Percentiles rank a stretch among this genome's conserved stretches.
These are phyloP conservation scores for Diceros bicornis DNA, from an alignment of 2,797 vertebrate genomes.

Conservation along the genomic window DNA sequence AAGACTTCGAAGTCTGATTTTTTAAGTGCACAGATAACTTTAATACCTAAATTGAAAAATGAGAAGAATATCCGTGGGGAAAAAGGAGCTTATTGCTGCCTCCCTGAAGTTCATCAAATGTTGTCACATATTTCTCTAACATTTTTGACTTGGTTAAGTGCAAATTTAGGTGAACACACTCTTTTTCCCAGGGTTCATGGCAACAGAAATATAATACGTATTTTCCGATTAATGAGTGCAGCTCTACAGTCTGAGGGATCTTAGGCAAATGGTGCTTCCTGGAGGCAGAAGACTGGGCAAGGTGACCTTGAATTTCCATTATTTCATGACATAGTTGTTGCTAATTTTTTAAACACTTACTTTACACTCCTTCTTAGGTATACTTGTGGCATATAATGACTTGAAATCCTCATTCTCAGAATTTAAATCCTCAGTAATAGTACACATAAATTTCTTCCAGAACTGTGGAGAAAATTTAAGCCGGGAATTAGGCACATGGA, in stretches of 20 bases:
- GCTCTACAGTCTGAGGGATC: conserved; percentile 1
- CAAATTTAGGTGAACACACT: conserved; percentile 86
- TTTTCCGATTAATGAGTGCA: conserved; percentile 66
- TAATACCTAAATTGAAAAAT: conserved; percentile 88
- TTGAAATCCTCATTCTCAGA: background rate
- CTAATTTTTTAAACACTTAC: background rate
- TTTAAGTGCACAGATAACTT: conserved; percentile 85
- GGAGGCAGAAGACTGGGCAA: background rate
- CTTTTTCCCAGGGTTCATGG: conserved; percentile 80
- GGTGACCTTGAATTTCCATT: background rate
- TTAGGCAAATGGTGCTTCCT: background rate
- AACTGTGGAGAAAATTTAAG: background rate
- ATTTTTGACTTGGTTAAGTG: conserved; percentile 87
- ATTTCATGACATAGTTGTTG: background rate
- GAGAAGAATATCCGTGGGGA: conserved; percentile 84
- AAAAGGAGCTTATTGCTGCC: conserved; percentile 80
- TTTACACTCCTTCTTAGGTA: background rate
- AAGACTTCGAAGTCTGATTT: conserved; percentile 81
- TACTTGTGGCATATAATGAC: background rate
- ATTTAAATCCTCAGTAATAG: background rate
- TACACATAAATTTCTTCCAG: background rate
- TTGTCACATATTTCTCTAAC: conserved; percentile 87
- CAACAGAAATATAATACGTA: conserved; percentile 77
- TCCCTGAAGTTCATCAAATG: conserved; percentile 86
- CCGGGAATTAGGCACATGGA: background rate